phyloP scores from a whole-genome alignment of 2,888 invertebrate genomes.

The Pollenia amentaria region DNA sequence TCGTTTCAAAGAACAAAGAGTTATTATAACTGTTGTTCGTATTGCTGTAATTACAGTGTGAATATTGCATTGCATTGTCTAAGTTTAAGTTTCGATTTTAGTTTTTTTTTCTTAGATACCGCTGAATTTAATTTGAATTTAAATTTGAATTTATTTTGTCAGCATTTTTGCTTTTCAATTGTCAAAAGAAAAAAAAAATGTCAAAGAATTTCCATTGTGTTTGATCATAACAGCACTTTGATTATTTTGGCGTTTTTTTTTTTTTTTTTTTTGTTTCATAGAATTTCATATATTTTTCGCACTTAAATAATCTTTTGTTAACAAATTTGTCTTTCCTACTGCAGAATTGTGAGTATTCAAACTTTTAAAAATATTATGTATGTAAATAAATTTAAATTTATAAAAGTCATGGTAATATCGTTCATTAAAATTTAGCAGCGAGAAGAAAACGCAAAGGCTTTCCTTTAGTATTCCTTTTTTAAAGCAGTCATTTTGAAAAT shows the following conservation, averaged over 20 bases:
- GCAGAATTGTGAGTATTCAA: not conserved
- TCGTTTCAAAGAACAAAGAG: constrained; percentile 56
- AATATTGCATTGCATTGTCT: constrained; percentile 50
- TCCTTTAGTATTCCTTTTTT: too few relatives aligned
- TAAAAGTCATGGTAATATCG: too few relatives aligned
- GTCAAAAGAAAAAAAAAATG: constrained; percentile 25
- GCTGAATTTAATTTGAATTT: constrained; percentile 12
- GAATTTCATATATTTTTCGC: constrained; percentile 35
- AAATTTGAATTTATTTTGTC: constrained; percentile 49
- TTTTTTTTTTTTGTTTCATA: not conserved
- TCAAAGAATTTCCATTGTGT: constrained; percentile 47
- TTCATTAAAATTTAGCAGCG: too few relatives aligned
- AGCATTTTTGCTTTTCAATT: constrained; percentile 12
- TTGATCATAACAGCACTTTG: constrained; percentile 1
- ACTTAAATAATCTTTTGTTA: constrained; percentile 43
- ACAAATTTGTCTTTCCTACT: constrained; percentile 14
- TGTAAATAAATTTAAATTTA: too few relatives aligned
- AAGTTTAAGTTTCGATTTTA: constrained; percentile 3
- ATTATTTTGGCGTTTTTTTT: constrained; percentile 16
- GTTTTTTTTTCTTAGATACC: constrained; percentile 4
- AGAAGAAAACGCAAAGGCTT: too few relatives aligned
- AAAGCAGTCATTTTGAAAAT: too few relatives aligned
- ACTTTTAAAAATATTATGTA: not conserved
- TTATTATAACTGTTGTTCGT: constrained; percentile 11
- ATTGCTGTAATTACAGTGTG: constrained; percentile 59